phyloP scores from a whole-genome alignment of 2,888 invertebrate species.

The Cantharis nigra region DNA sequence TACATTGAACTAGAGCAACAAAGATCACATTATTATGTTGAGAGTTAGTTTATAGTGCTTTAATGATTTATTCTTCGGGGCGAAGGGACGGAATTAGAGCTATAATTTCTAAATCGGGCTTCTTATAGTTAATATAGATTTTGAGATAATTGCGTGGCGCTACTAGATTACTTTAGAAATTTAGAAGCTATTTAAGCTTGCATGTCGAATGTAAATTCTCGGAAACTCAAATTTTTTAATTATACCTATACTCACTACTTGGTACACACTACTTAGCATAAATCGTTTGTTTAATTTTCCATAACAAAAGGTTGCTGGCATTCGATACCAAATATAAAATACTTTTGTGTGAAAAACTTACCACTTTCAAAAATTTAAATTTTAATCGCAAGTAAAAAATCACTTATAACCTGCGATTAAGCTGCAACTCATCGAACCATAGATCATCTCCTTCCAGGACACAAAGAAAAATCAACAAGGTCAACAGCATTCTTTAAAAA shows the following conservation, averaged over 20 bases:
- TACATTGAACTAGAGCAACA: constrained; percentile 6
- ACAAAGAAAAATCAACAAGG: background rate
- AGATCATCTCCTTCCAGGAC: background rate
- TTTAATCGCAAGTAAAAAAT: background rate
- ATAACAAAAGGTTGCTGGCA: background rate
- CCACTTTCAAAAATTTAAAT: background rate
- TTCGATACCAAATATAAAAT: no score
- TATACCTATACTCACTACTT: background rate
- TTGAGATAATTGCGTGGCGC: constrained; percentile 26
- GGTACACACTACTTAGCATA: background rate
- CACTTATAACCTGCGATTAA: background rate
- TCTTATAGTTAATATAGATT: constrained; percentile 30
- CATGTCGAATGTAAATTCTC: background rate
- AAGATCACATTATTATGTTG: constrained; percentile 21
- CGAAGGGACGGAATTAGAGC: constrained; percentile 22
- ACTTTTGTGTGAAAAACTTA: background rate
- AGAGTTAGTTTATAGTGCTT: constrained; percentile 30
- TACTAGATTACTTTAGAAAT: background rate
- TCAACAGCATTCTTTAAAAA: background rate
- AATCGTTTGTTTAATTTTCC: background rate
- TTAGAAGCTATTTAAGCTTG: background rate
- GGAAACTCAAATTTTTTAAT: background rate
- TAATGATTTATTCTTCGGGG: constrained; percentile 29
- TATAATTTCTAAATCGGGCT: constrained; percentile 31
- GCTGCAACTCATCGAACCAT: background rate